Evolutionary conservation across 2,797 vertebrate genomes (phyloP), one percentile per base, ranked within the genome.

Genomic region (Microctenopoma stevenorrisi): DNA sequence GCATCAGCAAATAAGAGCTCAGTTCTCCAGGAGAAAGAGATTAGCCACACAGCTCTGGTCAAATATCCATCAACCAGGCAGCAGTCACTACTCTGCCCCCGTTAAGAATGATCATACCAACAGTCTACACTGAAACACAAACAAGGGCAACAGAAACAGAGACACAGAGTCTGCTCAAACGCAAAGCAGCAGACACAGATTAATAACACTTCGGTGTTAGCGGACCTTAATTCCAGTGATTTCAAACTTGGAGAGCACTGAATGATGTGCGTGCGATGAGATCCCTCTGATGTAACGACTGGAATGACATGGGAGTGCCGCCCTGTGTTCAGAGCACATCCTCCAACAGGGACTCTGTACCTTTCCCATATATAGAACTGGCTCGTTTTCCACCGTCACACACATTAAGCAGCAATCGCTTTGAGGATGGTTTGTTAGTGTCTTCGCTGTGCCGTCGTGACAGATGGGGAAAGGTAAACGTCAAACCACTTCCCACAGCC

Each of bases 311-410:
- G 79, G 53, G 79, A 64, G 77, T 56, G 68, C 57, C 47, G 57
- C 62, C 43, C 40, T 0, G 30, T 68, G 78, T 47, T 63, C 35
- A 16, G 38, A 37, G 37, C 68, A 55, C 69, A 53, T 73, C 84
- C 61, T 67, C 67, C 55, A 81, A 18, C 64, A 64, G 57, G 53
- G 60, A 30, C 71, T 76, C 35, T 12, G 43, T 12, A 51, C 70
- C 68, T 13, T 66, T 46, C 68, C 86, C 81, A 70, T 85, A 82
- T 86, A 85, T 83, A 83, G 87, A 85, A 65, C 59, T 40, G 40
- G 42, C 28, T 70, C 71, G 50, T 80, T 75, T 71, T 61, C 28
- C 47, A n/a, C 40, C 35, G 35, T 50, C 5, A 54, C 44, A 16
- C 56, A 43, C 81, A 69, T 74, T 51, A 68, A 72, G 60, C 70